A percentile compares a stretch with the other conserved stretches of the same genome.
Evolutionary conservation across 2,888 invertebrate species (phyloP).

Genomic region (Acleris emargana): DNA sequence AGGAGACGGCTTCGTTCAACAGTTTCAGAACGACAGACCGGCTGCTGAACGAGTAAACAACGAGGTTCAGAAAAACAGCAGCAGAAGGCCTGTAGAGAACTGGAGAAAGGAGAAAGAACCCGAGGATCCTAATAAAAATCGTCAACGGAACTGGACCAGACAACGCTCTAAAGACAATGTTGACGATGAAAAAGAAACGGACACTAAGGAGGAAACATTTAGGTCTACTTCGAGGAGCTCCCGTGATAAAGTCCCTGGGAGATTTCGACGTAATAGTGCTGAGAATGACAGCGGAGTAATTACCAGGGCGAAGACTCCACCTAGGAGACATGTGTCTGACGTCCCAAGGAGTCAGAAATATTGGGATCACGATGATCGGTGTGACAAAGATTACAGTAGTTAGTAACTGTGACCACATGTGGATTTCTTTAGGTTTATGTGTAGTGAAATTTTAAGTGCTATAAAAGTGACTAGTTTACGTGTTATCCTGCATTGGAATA

Average conservation of each 20-base stretch:
- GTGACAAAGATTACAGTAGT: constrained; percentile 77
- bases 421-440: constrained; percentile 18
- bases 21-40: constrained; percentile 43
- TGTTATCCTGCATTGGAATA: constrained; percentile 5
- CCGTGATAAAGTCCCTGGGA: constrained; percentile 49
- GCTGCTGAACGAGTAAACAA: constrained; percentile 63
- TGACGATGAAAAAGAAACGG: constrained; percentile 55
- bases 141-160: constrained; percentile 62
- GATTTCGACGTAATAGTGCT: constrained; percentile 59
- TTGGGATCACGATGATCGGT: constrained; percentile 78
- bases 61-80: constrained; percentile 63
- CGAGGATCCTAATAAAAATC: constrained; percentile 62
- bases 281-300: constrained; percentile 46
- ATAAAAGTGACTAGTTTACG: background rate
- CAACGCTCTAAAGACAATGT: constrained; percentile 67
- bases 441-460: constrained; percentile 39
- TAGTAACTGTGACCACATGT: constrained; percentile 51
- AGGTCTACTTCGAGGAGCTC: constrained; percentile 50
- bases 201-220: constrained; percentile 47
- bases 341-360: constrained; percentile 74
- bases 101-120: constrained; percentile 70
- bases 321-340: constrained; percentile 65
- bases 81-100: constrained; percentile 63
- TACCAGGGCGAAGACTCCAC: constrained; percentile 51
- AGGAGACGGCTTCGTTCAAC: constrained; percentile 55